These are phyloP conservation scores for Melitaea athalia DNA, from an alignment of 2,888 invertebrate species.

Conservation along the genomic window DNA sequence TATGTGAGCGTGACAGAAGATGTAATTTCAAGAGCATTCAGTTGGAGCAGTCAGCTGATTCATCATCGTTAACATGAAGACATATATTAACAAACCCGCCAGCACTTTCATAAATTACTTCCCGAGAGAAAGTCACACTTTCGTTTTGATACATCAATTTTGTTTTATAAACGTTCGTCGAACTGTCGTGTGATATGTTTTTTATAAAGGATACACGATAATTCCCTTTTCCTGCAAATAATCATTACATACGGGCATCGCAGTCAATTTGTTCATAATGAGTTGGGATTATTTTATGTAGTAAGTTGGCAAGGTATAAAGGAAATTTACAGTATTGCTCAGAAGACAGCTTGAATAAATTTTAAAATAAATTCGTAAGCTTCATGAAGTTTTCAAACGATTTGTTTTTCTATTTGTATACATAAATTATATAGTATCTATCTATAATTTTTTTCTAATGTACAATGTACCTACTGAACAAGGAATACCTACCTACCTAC, in stretches of 20 bases:
- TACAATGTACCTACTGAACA: too few species aligned
- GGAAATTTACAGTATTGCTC: too few species aligned
- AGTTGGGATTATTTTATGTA: background rate
- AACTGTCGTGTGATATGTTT: background rate
- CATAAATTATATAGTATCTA: too few species aligned
- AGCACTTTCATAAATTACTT: conserved; percentile 13
- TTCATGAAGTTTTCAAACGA: too few species aligned
- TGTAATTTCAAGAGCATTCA: background rate
- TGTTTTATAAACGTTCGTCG: background rate
- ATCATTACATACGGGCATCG: background rate
- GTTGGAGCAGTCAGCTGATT: background rate
- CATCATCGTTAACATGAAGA: background rate
- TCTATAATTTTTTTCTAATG: too few species aligned
- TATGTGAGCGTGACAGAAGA: background rate
- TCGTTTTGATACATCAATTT: conserved; percentile 9
- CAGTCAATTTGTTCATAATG: background rate
- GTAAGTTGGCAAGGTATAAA: background rate
- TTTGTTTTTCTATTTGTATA: too few species aligned
- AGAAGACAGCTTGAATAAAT: too few species aligned
- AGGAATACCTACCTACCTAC: too few species aligned
- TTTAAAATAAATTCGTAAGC: too few species aligned
- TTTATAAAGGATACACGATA: background rate
- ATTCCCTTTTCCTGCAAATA: background rate
- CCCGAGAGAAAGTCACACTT: conserved; percentile 17
- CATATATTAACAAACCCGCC: background rate